phyloP scores from a whole-genome alignment of 2,113 vertebrate genomes.

The Ctenodactylus gundi region DNA sequence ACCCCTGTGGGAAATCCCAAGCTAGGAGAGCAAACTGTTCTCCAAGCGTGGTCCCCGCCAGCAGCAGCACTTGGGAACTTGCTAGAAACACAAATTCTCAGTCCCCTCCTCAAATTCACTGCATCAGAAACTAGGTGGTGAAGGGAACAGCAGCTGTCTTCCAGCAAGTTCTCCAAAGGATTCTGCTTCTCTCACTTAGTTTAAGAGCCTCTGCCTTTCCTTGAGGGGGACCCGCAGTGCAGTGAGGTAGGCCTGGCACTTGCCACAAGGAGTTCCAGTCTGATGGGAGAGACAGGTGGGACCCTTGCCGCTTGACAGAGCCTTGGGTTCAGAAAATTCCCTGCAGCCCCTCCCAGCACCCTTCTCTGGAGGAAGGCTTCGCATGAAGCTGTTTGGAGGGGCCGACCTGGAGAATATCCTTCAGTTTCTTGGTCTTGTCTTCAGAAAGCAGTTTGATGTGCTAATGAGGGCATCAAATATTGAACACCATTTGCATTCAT shows the following conservation, averaged over 20 bases:
- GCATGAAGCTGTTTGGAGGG: background rate
- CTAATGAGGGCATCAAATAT: constrained; percentile 73
- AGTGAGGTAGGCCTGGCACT: background rate
- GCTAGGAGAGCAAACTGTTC: background rate
- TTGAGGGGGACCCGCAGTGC: no score
- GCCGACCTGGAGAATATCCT: background rate
- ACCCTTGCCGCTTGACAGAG: background rate
- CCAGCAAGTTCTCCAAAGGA: background rate
- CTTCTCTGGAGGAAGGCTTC: no score
- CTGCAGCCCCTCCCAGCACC: no score
- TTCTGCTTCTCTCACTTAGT: background rate
- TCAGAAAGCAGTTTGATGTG: constrained; percentile 65
- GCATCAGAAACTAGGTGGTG: background rate
- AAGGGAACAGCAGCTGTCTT: background rate
- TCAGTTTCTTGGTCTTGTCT: background rate
- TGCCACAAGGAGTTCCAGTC: background rate
- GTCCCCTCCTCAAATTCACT: background rate
- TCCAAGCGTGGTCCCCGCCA: background rate
- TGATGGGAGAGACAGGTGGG: background rate
- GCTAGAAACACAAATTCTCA: constrained; percentile 1
- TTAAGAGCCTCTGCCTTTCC: background rate
- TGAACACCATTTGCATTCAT: constrained; percentile 60
- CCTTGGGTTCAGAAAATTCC: background rate
- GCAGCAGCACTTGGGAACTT: background rate
- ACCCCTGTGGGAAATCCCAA: background rate